Percentiles rank a stretch among this genome's conserved stretches.
phyloP scores from a whole-genome alignment of 1,140 invertebrate species.

The Laupala kohalensis region DNA sequence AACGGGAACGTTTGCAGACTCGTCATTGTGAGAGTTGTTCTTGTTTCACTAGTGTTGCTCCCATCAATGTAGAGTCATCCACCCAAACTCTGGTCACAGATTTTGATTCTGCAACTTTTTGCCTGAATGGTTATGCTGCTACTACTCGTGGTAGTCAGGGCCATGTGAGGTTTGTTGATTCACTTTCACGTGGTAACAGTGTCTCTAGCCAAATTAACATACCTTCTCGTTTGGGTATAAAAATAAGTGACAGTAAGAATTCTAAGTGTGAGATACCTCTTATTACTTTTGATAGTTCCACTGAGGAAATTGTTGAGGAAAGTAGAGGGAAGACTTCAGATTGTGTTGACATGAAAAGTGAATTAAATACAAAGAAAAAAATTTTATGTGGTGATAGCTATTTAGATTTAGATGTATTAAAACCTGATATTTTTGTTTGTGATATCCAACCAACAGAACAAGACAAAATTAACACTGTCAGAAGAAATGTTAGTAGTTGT shows the following conservation, averaged over 20 bases:
- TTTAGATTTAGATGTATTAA: neutral
- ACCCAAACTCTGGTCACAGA: neutral
- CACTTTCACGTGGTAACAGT: neutral
- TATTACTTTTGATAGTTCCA: neutral
- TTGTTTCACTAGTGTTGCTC: conserved; percentile 29
- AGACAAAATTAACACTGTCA: neutral
- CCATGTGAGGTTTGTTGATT: conserved; percentile 6
- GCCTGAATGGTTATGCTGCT: neutral
- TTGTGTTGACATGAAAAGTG: neutral
- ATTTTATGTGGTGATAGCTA: neutral
- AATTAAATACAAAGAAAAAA: neutral
- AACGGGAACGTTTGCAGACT: conserved; percentile 48
- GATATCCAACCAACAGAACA: neutral
- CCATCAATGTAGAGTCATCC: neutral
- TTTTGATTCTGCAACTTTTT: neutral
- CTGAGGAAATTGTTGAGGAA: neutral
- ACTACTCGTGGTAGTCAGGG: conserved; percentile 7
- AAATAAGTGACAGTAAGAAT: neutral
- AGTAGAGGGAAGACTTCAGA: neutral
- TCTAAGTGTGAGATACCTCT: neutral
- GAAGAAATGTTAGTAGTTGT: neutral
- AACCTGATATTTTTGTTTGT: too few relatives aligned
- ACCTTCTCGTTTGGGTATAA: neutral
- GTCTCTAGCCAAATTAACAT: neutral
- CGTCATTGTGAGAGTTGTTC: conserved; percentile 71